Conservation (phyloP, 2,113 vertebrate genomes). For the Rhea americana region DNA sequence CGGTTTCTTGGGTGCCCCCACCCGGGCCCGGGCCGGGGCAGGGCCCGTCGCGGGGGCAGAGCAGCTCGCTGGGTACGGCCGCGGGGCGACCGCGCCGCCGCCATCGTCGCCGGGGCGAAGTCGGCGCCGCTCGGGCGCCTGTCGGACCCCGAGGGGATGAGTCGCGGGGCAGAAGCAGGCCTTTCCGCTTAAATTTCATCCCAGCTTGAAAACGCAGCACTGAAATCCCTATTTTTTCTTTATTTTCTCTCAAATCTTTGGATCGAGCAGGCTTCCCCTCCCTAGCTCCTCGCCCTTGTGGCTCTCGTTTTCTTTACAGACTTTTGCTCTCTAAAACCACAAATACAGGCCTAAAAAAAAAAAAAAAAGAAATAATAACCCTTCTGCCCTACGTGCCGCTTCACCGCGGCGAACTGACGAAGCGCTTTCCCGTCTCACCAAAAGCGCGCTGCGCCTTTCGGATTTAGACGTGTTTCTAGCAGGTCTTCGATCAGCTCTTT, state of each 20-base stretch:
- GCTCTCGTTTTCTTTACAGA: not conserved
- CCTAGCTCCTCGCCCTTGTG: not conserved
- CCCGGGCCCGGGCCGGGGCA: too few relatives aligned
- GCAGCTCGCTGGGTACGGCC: too few relatives aligned
- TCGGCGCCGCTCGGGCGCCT: not conserved
- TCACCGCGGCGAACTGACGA: not conserved
- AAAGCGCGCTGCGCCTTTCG: not conserved
- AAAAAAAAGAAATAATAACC: too few relatives aligned
- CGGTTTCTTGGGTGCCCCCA: not conserved
- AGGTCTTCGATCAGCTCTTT: not conserved
- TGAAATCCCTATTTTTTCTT: not conserved
- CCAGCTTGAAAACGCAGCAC: not conserved
- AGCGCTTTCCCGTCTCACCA: not conserved
- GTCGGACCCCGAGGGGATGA: fast-evolving
- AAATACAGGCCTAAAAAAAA: not conserved
- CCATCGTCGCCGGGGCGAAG: not conserved
- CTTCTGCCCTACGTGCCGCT: not conserved
- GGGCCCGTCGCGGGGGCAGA: too few relatives aligned
- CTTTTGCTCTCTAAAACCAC: not conserved
- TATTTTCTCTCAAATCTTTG: not conserved
- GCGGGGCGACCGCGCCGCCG: not conserved
- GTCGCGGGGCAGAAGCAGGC: not conserved
- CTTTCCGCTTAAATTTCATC: not conserved
- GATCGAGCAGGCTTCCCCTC: not conserved
- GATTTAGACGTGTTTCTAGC: not conserved